Base-by-base conservation (phyloP, 2,888 invertebrate genomes). In the Patella caerulea region DNA sequence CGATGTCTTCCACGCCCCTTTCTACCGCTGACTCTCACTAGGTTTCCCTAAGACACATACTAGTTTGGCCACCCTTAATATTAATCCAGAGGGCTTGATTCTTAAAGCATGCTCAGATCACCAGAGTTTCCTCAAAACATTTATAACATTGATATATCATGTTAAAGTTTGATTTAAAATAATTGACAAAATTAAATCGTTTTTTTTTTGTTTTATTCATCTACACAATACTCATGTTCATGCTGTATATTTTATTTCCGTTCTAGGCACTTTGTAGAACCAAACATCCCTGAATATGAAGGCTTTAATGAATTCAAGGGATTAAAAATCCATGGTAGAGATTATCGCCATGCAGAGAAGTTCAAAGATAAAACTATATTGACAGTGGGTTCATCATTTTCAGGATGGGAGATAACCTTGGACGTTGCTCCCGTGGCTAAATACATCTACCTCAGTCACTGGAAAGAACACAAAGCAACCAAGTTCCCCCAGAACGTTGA, bases 311-410 rank as follows among this genome's bases (percentile, higher is more conserved):
- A 78, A 4, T 34, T 34, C 4, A 34, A 34, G 3, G 34, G 34
- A 34, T 5, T 34, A 34, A 34, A 34, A 5, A 34, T 91, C 19
- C 98, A 98, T 93, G 97, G 97, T 88, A 96, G 97, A 91, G 95
- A 96, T 88, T 98, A 96, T 92, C 93, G 97, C 77, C 93, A 93
- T 2, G 95, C 96, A 0, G 94, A 95, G 73, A 90, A 93, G 15
- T 97, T 95, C 91, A 88, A 89, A 15, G 94, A 93, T 52, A 93
- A 94, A 74, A 93, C 91, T 3, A 96, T 97, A 0, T 93, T 96
- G 29, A 94, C 97, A 11, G 93, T 98, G 34, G 98, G 97, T 1
- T 97, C 96, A 0, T 96, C 96, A 0, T 95, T 96, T 34, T 97
- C 97, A 2, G 98, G 97, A n/a, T 90, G 94, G 55, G 96, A 96